phyloP scores from a whole-genome alignment of 2,797 vertebrate species.

The Oreonectes daqikongensis region DNA sequence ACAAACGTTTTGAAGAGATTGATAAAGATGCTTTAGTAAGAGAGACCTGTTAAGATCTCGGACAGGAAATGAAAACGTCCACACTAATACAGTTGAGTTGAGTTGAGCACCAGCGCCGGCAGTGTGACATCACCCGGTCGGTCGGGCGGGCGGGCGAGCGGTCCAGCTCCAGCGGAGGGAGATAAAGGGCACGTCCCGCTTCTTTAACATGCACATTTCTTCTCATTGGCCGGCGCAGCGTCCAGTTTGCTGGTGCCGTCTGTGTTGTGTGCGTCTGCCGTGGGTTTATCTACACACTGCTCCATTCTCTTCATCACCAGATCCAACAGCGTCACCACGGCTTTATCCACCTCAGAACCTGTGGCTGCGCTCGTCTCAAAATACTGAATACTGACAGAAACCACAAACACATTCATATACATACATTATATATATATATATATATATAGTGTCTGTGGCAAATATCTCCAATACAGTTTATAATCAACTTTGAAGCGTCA shows the following conservation, averaged over 20 bases:
- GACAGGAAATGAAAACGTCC: not conserved
- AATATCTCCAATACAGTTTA: too few relatives aligned
- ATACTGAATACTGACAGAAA: constrained; percentile 85
- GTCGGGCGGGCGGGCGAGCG: too few relatives aligned
- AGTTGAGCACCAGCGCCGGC: not conserved
- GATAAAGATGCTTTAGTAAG: not conserved
- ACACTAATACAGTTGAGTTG: not conserved
- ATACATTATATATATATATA: too few relatives aligned
- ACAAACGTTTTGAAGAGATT: not conserved
- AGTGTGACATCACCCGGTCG: not conserved
- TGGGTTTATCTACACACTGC: constrained; percentile 89
- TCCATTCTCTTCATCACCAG: constrained; percentile 99
- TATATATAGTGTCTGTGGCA: too few relatives aligned
- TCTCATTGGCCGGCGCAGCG: constrained; percentile 72
- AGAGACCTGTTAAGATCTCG: not conserved
- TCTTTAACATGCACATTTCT: constrained; percentile 89
- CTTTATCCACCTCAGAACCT: constrained; percentile 86
- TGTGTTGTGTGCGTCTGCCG: constrained; percentile 77
- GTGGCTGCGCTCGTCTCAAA: constrained; percentile 94
- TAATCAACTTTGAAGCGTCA: too few relatives aligned
- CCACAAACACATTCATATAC: not conserved
- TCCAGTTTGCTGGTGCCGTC: constrained; percentile 81
- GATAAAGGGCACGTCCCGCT: constrained; percentile 38
- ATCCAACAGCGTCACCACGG: constrained; percentile 89
- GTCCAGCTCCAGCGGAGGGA: constrained; percentile 63